A percentile compares a stretch with the other conserved stretches of the same genome.
These are phyloP conservation scores for Odontophorus gujanensis DNA, from an alignment of 2,113 vertebrate genomes.

Conservation along the genomic window DNA sequence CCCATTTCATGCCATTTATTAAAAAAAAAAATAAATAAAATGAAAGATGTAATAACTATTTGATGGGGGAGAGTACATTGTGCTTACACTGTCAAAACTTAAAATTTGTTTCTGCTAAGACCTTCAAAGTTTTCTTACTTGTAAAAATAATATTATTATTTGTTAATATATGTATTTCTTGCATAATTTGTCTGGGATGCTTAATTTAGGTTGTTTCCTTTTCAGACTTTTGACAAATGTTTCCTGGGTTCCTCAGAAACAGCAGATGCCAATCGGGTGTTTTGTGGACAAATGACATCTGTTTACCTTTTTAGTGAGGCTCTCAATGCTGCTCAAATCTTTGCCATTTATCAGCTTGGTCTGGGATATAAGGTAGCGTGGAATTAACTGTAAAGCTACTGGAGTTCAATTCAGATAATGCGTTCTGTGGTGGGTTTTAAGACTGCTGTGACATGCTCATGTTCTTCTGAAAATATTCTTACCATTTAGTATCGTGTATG, in stretches of 20 bases:
- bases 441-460: not conserved
- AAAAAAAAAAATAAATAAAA: not conserved
- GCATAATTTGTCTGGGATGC: not conserved
- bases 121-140: not conserved
- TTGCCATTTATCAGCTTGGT: constrained; percentile 97
- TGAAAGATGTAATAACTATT: not conserved
- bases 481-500: not conserved
- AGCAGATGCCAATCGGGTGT: constrained; percentile 93
- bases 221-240: constrained; percentile 98
- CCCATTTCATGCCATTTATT: rapidly evolving
- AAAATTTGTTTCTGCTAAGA: not conserved
- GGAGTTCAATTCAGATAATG: not conserved
- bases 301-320: constrained; percentile 96
- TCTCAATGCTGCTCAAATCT: constrained; percentile 95
- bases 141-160: not conserved
- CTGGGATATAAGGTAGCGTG: constrained; percentile 92
- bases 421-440: not conserved
- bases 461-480: not conserved
- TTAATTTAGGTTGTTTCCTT: not conserved
- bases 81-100: not conserved
- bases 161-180: not conserved
- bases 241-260: constrained; percentile 98
- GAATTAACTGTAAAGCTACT: not conserved
- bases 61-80: not conserved
- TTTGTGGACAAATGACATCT: constrained; percentile 97